These are phyloP conservation scores for Myotis planiceps DNA, from an alignment of 2,797 vertebrate species.

Conservation along the genomic window DNA sequence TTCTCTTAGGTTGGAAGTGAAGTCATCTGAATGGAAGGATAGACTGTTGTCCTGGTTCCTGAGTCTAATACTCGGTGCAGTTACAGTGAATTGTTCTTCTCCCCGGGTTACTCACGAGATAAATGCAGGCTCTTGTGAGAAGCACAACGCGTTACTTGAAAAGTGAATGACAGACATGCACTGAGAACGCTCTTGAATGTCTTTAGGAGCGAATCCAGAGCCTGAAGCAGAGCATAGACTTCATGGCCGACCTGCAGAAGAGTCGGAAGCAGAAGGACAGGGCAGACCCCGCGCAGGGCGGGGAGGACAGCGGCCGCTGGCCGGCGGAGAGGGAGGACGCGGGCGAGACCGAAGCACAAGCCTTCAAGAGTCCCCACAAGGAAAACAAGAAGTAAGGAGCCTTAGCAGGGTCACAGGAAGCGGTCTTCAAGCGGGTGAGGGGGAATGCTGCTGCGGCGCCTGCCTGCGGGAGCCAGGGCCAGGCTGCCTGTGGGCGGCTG, in stretches of 20 bases:
- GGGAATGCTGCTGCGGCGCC: neutral
- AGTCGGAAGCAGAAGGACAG: conserved; percentile 89
- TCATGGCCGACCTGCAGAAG: conserved; percentile 95
- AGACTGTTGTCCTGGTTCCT: neutral
- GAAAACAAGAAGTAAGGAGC: conserved; percentile 92
- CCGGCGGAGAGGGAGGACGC: conserved; percentile 85
- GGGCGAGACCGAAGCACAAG: conserved; percentile 89
- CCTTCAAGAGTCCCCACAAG: conserved; percentile 87
- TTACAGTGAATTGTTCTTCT: conserved; percentile 4
- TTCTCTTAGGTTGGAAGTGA: neutral
- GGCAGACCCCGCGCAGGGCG: conserved; percentile 85
- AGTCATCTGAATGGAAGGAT: neutral
- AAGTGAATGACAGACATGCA: neutral
- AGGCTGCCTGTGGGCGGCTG: neutral
- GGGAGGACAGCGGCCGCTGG: conserved; percentile 82
- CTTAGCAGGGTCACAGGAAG: neutral
- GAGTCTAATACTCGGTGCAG: neutral
- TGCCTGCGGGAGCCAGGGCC: neutral
- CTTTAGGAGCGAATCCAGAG: conserved; percentile 96
- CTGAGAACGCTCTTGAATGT: conserved; percentile 1
- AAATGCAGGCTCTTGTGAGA: neutral
- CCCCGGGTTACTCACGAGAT: neutral
- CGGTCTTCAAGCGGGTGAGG: neutral
- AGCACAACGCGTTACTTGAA: neutral
- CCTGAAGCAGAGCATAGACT: conserved; percentile 97